These are phyloP conservation scores for Tetramorium bicarinatum DNA, from an alignment of 2,888 invertebrate genomes.

Conservation along the genomic window DNA sequence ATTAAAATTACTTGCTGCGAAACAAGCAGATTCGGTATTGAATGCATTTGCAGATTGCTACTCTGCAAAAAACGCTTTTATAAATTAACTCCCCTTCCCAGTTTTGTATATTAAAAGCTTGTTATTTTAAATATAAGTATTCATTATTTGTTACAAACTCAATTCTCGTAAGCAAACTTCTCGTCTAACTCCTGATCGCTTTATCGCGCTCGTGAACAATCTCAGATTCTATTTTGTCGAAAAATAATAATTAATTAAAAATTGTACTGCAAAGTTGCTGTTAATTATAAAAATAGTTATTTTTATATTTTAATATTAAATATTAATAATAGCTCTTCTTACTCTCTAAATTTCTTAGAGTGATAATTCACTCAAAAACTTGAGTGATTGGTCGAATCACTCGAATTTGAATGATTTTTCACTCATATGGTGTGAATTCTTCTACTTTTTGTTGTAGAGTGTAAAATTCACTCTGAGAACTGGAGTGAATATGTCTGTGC, in stretches of 20 bases:
- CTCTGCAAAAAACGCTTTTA: neutral
- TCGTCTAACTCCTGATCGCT: neutral
- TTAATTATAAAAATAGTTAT: neutral
- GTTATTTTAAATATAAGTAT: neutral
- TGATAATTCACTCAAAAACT: too few relatives aligned
- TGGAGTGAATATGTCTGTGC: too few relatives aligned
- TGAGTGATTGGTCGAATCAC: too few relatives aligned
- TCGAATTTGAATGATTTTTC: too few relatives aligned
- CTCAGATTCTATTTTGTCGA: neutral
- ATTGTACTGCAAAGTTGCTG: neutral
- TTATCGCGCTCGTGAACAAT: neutral
- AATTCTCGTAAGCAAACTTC: neutral
- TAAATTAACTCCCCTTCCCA: neutral
- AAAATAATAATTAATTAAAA: neutral
- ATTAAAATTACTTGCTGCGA: neutral
- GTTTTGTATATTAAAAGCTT: neutral
- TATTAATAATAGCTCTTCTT: neutral
- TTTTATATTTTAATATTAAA: neutral
- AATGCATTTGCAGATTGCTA: neutral
- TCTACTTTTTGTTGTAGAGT: too few relatives aligned
- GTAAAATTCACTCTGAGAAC: too few relatives aligned
- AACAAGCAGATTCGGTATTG: neutral
- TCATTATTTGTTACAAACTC: neutral
- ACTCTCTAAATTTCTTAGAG: too few relatives aligned
- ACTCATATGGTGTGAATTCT: too few relatives aligned